Percentiles rank a stretch among this genome's conserved stretches.
Conservation (phyloP, 1,140 invertebrate genomes). For the Periplaneta americana region DNA sequence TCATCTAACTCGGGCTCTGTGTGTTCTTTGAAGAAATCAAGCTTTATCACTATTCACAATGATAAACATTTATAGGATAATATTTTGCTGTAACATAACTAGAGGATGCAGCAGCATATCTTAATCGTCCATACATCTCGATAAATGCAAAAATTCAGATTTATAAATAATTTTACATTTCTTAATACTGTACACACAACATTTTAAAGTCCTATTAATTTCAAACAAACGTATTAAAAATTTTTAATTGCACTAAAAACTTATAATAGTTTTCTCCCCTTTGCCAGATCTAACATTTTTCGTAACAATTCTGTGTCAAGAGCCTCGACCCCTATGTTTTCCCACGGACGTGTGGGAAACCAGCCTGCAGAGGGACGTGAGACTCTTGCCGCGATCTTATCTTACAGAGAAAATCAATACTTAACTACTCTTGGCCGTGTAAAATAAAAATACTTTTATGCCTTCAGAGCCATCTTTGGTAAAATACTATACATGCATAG, state of each 20-base stretch:
- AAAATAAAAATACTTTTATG: background rate
- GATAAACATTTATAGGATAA: background rate
- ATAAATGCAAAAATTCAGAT: background rate
- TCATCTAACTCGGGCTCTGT: background rate
- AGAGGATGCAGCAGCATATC: background rate
- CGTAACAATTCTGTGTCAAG: background rate
- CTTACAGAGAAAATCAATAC: background rate
- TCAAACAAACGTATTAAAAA: background rate
- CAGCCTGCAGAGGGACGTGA: background rate
- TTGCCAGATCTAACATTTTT: background rate
- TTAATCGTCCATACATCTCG: background rate
- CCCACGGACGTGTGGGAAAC: background rate
- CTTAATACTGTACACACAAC: background rate
- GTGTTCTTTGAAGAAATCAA: background rate
- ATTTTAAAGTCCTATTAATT: background rate
- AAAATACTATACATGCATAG: conserved; percentile 7
- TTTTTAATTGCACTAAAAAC: background rate
- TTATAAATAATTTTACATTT: background rate
- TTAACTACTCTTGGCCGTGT: background rate
- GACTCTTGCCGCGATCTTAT: background rate
- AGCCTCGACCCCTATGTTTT: background rate
- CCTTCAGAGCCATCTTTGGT: conserved; percentile 13
- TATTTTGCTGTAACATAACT: background rate
- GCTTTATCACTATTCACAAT: background rate
- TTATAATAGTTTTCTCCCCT: background rate